These are phyloP conservation scores for Clinocottus analis DNA, from an alignment of 2,113 vertebrate species.

Conservation along the genomic window DNA sequence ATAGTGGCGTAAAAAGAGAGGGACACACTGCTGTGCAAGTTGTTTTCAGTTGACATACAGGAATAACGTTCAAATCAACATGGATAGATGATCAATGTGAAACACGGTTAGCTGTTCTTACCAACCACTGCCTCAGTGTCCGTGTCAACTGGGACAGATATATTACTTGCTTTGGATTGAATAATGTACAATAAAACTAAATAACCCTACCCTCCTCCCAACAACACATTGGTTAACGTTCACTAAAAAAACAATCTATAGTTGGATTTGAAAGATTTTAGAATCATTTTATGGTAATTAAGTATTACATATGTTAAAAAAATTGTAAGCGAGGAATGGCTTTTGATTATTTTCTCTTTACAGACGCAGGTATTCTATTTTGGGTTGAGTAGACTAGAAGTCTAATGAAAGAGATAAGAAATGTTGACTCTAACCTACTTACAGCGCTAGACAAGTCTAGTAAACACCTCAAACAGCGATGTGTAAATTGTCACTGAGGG, in stretches of 20 bases:
- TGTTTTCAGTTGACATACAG: not conserved
- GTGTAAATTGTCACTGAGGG: not conserved
- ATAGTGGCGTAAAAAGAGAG: not conserved
- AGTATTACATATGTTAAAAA: not conserved
- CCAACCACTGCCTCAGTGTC: not conserved
- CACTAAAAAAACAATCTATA: not conserved
- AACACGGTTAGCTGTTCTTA: not conserved
- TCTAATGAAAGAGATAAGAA: not conserved
- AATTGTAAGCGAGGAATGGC: not conserved
- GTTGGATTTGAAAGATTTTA: not conserved
- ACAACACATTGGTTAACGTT: not conserved
- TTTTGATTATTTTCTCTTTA: conserved; percentile 24
- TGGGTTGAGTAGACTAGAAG: not conserved
- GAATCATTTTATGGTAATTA: not conserved
- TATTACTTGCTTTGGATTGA: not conserved
- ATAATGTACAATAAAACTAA: not conserved
- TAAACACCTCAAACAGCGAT: not conserved
- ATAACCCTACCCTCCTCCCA: not conserved
- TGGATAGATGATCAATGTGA: not conserved
- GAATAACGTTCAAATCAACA: not conserved
- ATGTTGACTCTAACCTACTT: not conserved
- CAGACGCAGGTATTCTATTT: conserved; percentile 2
- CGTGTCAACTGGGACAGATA: no score
- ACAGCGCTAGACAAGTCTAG: not conserved
- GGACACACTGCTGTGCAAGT: not conserved